phyloP scores from a whole-genome alignment of 2,113 vertebrate genomes.

The Petromus typicus region DNA sequence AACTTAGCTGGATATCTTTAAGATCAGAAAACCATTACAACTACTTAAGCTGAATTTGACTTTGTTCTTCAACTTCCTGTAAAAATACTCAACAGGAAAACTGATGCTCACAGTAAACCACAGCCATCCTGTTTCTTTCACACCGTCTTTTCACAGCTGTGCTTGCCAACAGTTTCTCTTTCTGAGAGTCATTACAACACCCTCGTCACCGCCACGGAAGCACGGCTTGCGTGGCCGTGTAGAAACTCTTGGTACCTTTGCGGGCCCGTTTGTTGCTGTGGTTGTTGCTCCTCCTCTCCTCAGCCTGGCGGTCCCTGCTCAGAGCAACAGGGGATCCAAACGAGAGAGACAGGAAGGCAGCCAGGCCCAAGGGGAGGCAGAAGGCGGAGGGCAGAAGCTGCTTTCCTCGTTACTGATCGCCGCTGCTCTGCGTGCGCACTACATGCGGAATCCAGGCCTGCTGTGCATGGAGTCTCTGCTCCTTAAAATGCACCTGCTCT shows the following conservation, averaged over 20 bases:
- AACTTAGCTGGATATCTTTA: slow-evolving; percentile 49
- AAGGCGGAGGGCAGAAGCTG: neutral
- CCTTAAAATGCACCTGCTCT: neutral
- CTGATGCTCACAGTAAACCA: slow-evolving; percentile 81
- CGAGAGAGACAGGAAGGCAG: neutral
- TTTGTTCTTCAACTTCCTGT: slow-evolving; percentile 83
- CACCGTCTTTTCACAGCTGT: slow-evolving; percentile 78
- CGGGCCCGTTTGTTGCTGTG: neutral
- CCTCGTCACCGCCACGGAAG: neutral
- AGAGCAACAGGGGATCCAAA: neutral
- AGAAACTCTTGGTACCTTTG: slow-evolving; percentile 33
- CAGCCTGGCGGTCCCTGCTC: neutral
- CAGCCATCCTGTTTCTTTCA: slow-evolving; percentile 82
- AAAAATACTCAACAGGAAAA: slow-evolving; percentile 82
- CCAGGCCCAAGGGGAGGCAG: slow-evolving; percentile 38
- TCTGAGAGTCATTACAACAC: slow-evolving; percentile 22
- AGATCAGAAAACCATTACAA: slow-evolving; percentile 70
- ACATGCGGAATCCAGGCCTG: neutral
- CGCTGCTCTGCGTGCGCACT: neutral
- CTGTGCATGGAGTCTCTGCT: fast-evolving
- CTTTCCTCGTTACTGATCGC: neutral
- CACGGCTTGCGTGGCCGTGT: neutral
- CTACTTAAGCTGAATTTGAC: slow-evolving; percentile 73
- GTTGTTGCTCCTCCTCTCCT: neutral
- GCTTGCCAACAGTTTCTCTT: slow-evolving; percentile 66